Evolutionary conservation across 1,140 invertebrate genomes (phyloP), one percentile per base, ranked within the genome.

Genomic region (Lanistes nyassanus): DNA sequence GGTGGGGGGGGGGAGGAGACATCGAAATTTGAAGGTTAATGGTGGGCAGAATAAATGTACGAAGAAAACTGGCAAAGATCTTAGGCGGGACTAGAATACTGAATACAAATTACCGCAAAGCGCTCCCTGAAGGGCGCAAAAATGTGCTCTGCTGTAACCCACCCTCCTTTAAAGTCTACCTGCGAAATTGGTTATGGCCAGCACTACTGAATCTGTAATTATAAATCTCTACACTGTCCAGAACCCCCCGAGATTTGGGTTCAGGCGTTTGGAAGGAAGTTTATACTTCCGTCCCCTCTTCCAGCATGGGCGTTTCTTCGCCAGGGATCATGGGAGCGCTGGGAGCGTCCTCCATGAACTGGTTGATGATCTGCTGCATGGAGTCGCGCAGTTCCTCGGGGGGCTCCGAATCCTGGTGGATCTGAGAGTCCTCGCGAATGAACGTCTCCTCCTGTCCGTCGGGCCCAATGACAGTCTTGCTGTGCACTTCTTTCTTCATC

Each of bases 401-500:
- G 23, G 85, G 80, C 39, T 88, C 85, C 16, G 83, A 79, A 47
- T 88, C 86, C 69, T 86, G 84, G 65, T 86, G 82, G 29, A 88
- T 79, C 42, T 84, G 84, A 31, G 84, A 81, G 42, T 88, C 86
- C 68, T 87, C 86, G 5, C 76, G 75, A 36, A 88, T 80, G 56
- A 82, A 80, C 2, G 86, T 87, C 66, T 88, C 81, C 71, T 88
- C 86, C 34, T 83, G 74, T 21, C 86, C 87, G 69, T 87, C 86
- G 6, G 66, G 39, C 21, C 81, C 80, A 21, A 88, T 70, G 16
- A 85, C 76, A 3, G 87, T 88, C 72, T 82, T 85, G 34, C 82
- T 86, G 79, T 88, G 87, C 36, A 88, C 81, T 76, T 88, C 82
- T 77, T 88, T 88, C 81, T 86, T 87, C 86, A 88, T 86, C 36